Evolutionary conservation across 2,888 invertebrate species (phyloP).

Genomic region (Eugnorisma glareosa): DNA sequence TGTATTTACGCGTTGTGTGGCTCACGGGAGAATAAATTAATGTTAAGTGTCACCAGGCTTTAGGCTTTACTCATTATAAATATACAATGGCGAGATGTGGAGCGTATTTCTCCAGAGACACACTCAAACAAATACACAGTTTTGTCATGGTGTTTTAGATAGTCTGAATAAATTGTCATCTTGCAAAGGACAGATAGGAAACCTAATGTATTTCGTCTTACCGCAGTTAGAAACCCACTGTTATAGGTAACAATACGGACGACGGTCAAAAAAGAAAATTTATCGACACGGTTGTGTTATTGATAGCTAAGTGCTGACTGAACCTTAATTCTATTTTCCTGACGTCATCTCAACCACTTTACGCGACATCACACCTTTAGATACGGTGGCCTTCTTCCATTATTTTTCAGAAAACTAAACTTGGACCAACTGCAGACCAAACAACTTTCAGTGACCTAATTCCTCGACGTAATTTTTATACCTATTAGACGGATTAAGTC

Average conservation of each 20-base stretch:
- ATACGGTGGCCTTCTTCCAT: background rate
- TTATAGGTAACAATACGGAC: background rate
- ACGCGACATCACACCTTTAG: background rate
- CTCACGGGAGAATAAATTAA: conserved; percentile 32
- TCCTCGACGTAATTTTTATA: conserved; percentile 9
- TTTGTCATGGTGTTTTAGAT: background rate
- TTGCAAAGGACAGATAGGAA: background rate
- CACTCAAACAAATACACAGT: no score
- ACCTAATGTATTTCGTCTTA: background rate
- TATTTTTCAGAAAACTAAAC: background rate
- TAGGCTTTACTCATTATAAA: conserved; percentile 9
- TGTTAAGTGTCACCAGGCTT: conserved; percentile 26
- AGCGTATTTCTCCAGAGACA: background rate
- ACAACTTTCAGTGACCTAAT: conserved; percentile 21
- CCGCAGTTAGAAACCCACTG: background rate
- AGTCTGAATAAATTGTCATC: background rate
- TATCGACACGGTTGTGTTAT: background rate
- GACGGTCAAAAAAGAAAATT: background rate
- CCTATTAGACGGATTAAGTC: conserved; percentile 17
- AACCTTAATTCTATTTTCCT: background rate
- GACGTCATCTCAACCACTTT: background rate
- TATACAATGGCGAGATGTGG: conserved; percentile 13
- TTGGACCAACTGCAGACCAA: background rate
- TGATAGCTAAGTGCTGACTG: background rate
- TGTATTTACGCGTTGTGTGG: conserved; percentile 36